These are phyloP conservation scores for Phyllotis vaccarum DNA, from an alignment of 2,797 vertebrate genomes.

Conservation along the genomic window DNA sequence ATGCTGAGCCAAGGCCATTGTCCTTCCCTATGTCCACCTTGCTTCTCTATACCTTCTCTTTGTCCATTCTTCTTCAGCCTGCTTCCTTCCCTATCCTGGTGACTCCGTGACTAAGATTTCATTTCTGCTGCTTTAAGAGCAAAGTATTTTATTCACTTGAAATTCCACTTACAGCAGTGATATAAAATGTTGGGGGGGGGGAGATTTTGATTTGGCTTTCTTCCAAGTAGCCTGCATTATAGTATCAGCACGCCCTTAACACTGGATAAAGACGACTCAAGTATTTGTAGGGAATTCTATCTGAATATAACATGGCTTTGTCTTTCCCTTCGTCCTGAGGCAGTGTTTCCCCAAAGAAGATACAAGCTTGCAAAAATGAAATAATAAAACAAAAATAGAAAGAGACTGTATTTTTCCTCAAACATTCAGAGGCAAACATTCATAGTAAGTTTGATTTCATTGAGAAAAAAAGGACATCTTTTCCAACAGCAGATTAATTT, in stretches of 20 bases:
- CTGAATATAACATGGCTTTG: neutral
- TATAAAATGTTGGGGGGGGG: conserved; percentile 32
- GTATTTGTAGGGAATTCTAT: neutral
- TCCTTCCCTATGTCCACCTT: no score
- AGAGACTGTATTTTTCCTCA: neutral
- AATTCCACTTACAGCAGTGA: conserved; percentile 68
- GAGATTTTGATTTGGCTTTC: conserved; percentile 38
- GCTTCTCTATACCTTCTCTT: neutral
- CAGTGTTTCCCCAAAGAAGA: conserved; percentile 26
- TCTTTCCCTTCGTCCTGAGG: conserved; percentile 6
- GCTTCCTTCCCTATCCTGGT: neutral
- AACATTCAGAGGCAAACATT: neutral
- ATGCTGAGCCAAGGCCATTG: neutral
- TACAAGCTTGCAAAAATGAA: conserved; percentile 11
- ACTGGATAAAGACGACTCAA: neutral
- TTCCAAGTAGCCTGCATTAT: conserved; percentile 51
- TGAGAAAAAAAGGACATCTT: neutral
- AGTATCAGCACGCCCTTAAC: conserved; percentile 51
- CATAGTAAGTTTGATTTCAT: conserved; percentile 34
- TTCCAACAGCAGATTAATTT: conserved; percentile 39
- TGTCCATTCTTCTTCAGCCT: neutral
- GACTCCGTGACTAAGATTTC: conserved; percentile 1
- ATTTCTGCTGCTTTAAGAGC: conserved; percentile 59
- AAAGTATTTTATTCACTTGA: conserved; percentile 69
- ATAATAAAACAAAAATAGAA: conserved; percentile 20